Conservation (phyloP, 53 echinoderm and acorn worm species). For the Hippasteria phrygiana region DNA sequence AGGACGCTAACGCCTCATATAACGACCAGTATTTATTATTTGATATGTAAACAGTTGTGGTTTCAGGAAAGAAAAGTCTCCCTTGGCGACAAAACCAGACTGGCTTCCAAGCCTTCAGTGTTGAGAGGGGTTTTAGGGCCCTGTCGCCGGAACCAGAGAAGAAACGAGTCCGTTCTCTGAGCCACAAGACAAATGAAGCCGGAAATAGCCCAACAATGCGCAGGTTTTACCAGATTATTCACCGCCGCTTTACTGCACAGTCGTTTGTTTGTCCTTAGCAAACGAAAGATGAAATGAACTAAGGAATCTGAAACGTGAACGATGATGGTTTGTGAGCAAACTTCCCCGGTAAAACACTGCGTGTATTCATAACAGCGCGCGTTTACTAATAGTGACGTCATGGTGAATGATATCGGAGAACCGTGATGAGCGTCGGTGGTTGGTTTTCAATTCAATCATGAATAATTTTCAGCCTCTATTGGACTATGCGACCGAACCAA, state of each 20-base stretch:
- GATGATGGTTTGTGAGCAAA: conserved; percentile 11
- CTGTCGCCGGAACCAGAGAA: conserved; percentile 22
- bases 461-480: neutral
- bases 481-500: neutral
- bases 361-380: conserved; percentile 36
- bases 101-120: neutral
- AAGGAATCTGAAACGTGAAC: neutral
- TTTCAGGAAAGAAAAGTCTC: neutral
- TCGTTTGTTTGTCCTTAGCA: conserved; percentile 35
- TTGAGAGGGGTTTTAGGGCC: neutral
- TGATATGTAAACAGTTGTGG: conserved; percentile 29
- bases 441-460: neutral
- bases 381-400: conserved; percentile 43
- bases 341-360: neutral
- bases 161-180: conserved; percentile 13
- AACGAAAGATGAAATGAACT: conserved; percentile 26
- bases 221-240: neutral
- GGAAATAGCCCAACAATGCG: conserved; percentile 31
- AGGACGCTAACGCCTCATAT: neutral
- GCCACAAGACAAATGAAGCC: conserved; percentile 16
- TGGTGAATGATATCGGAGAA: neutral
- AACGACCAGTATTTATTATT: conserved; percentile 4
- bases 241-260: conserved; percentile 3
- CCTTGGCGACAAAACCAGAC: neutral
- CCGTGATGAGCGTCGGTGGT: neutral